phyloP scores from a whole-genome alignment of 2,888 invertebrate genomes.

The Antheraea assamensis region DNA sequence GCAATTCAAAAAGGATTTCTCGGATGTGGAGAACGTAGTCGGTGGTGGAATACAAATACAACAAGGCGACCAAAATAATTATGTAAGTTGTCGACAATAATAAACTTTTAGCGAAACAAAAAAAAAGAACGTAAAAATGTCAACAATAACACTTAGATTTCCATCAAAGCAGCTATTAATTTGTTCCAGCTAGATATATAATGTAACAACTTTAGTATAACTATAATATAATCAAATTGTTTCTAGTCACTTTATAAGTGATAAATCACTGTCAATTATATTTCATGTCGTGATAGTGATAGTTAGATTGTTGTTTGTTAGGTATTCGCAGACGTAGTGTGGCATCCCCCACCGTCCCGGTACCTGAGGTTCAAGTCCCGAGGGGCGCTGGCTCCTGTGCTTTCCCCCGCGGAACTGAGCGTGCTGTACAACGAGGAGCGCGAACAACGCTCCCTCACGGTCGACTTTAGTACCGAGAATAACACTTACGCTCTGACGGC shows the following conservation, averaged over 20 bases:
- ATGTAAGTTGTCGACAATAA: constrained; percentile 58
- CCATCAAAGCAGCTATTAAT: not conserved
- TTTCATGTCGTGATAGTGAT: too few species aligned
- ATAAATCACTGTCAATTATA: too few species aligned
- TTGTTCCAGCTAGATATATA: not conserved
- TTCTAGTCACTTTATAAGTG: too few species aligned
- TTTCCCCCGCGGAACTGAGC: constrained; percentile 57
- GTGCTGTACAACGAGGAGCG: constrained; percentile 56
- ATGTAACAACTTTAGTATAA: too few species aligned
- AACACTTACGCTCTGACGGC: constrained; percentile 66
- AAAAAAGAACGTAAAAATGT: too few species aligned
- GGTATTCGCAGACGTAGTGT: constrained; percentile 72
- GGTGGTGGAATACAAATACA: constrained; percentile 84
- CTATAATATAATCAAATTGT: too few species aligned
- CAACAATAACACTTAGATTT: too few species aligned
- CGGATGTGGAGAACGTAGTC: constrained; percentile 83
- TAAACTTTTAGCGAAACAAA: not conserved
- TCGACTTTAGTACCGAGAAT: constrained; percentile 56
- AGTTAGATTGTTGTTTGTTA: constrained; percentile 34
- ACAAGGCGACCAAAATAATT: constrained; percentile 79
- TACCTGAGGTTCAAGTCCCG: constrained; percentile 73
- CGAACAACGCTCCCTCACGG: constrained; percentile 46
- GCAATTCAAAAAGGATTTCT: constrained; percentile 86
- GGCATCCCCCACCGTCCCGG: constrained; percentile 70
- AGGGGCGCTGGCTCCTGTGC: constrained; percentile 60